Conservation (phyloP, 2,888 invertebrate species). For the Drosophila algonquin region DNA sequence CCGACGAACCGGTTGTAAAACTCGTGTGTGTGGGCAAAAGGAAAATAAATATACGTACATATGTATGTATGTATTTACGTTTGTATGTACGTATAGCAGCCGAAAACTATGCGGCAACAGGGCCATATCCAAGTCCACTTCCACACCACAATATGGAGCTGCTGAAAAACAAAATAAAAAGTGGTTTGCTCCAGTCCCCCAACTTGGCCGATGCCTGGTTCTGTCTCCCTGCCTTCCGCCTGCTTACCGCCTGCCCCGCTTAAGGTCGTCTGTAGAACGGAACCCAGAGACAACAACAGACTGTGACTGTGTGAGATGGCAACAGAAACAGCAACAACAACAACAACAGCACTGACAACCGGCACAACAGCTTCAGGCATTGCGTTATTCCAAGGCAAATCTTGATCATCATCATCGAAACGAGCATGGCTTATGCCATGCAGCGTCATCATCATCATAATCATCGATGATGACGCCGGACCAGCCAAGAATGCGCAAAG, state of each 20-base stretch:
- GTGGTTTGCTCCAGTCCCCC: conserved; percentile 76
- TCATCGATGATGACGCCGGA: conserved; percentile 57
- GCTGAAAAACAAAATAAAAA: conserved; percentile 46
- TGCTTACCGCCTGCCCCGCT: conserved; percentile 56
- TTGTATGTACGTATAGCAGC: conserved; percentile 27
- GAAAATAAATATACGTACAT: too few species aligned
- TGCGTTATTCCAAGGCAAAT: conserved; percentile 36
- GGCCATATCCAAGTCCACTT: conserved; percentile 23
- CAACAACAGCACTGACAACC: conserved; percentile 30
- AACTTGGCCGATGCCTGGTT: conserved; percentile 42
- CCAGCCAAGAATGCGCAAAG: conserved; percentile 60
- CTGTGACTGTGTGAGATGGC: not conserved
- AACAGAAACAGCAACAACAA: too few species aligned
- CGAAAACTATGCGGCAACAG: conserved; percentile 71
- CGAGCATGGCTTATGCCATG: conserved; percentile 9
- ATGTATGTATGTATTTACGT: not conserved
- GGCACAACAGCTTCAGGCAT: conserved; percentile 46
- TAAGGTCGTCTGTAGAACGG: conserved; percentile 78
- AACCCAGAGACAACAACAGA: conserved; percentile 45
- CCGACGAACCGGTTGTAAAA: conserved; percentile 63
- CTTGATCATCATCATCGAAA: conserved; percentile 27
- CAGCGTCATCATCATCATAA: conserved; percentile 21
- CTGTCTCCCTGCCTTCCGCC: conserved; percentile 12
- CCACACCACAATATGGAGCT: conserved; percentile 13
- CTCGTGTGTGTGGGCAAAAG: not conserved